Evolutionary conservation across 2,888 invertebrate species (phyloP).

Genomic region (Limnephilus rhombicus): DNA sequence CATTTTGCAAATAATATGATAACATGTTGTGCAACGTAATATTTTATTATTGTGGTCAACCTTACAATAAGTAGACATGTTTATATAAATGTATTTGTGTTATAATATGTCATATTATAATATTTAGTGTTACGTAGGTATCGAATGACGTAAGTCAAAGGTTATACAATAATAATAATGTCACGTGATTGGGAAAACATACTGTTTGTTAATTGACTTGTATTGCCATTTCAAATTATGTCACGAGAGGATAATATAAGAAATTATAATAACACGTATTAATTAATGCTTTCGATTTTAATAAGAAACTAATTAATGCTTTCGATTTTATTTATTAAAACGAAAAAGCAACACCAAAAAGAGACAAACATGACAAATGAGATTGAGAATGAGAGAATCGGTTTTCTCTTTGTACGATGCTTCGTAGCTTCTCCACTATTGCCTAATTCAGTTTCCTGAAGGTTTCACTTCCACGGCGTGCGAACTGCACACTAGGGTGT

Average conservation of each 20-base stretch:
- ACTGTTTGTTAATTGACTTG: neutral
- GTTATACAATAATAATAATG: neutral
- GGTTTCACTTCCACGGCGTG: no score
- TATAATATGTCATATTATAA: neutral
- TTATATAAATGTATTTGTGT: neutral
- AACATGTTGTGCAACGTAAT: neutral
- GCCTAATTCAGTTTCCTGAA: no score
- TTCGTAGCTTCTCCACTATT: no score
- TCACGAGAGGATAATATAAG: neutral
- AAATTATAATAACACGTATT: neutral
- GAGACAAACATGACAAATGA: no score
- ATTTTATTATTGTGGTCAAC: neutral
- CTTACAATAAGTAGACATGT: neutral
- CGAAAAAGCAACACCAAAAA: no score
- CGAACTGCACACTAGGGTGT: no score
- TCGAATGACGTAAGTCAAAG: neutral
- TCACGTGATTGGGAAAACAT: neutral
- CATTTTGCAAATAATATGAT: neutral
- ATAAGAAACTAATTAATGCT: no score
- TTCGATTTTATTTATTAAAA: no score
- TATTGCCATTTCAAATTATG: neutral
- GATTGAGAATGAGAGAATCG: no score
- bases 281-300: no score
- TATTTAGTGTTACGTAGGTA: neutral
- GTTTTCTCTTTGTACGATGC: no score